Percentiles rank a stretch among this genome's conserved stretches.
Evolutionary conservation across 2,113 vertebrate genomes (phyloP).

Genomic region (Macaca mulatta): DNA sequence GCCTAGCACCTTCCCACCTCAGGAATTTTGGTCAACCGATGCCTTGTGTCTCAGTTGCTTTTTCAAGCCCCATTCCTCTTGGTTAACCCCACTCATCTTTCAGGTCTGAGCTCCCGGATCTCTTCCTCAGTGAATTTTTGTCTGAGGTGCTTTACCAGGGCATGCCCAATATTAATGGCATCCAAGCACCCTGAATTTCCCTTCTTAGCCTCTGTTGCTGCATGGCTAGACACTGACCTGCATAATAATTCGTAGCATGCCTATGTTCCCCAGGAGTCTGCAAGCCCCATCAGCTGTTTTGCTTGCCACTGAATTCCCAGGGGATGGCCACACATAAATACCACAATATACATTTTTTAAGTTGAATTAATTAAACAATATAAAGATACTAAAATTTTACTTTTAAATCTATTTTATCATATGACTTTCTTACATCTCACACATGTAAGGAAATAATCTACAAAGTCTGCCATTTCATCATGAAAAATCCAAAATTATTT

Average conservation of each 20-base stretch:
- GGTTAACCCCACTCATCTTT: not conserved
- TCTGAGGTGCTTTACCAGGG: not conserved
- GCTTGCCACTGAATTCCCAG: not conserved
- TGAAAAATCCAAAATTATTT: not conserved
- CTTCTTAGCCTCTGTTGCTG: not conserved
- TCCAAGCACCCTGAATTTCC: not conserved
- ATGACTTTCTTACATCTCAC: not conserved
- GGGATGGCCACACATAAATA: not conserved
- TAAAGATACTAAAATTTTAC: not conserved
- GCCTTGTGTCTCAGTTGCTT: not conserved
- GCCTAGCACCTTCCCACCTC: not conserved
- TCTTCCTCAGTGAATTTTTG: not conserved
- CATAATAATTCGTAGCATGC: too few relatives aligned
- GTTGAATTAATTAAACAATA: not conserved
- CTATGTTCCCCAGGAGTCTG: not conserved
- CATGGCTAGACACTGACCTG: rapidly evolving
- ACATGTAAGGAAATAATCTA: not conserved
- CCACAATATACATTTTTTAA: not conserved
- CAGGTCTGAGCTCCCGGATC: not conserved
- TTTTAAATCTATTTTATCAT: not conserved
- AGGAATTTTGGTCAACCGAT: too few relatives aligned
- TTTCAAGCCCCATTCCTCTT: too few relatives aligned
- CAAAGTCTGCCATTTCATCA: not conserved
- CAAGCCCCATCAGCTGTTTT: not conserved
- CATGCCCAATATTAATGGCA: not conserved